phyloP scores from a whole-genome alignment of 2,113 vertebrate genomes.

The Syngnathus typhle region DNA sequence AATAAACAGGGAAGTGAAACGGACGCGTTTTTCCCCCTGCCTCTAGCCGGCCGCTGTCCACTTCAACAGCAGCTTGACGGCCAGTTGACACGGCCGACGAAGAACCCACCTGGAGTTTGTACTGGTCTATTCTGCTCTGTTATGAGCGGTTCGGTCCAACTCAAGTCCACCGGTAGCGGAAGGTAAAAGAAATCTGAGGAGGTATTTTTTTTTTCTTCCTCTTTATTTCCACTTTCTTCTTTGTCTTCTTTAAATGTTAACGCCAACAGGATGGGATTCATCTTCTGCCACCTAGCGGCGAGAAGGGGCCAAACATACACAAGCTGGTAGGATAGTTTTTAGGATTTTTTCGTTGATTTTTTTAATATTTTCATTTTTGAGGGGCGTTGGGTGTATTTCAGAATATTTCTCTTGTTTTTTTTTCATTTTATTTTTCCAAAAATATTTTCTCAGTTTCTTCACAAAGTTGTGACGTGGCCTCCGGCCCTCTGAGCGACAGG shows the following conservation, averaged over 20 bases:
- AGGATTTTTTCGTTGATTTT: no score
- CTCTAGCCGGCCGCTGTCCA: not conserved
- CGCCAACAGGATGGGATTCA: not conserved
- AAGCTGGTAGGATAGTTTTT: no score
- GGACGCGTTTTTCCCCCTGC: not conserved
- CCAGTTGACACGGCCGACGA: not conserved
- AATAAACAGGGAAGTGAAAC: not conserved
- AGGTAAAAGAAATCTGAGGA: not conserved
- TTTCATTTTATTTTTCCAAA: no score
- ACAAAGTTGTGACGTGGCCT: no score
- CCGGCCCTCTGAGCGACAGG: no score
- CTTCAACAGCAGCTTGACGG: not conserved
- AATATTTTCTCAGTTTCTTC: no score
- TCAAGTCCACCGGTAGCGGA: slow-evolving; percentile 50
- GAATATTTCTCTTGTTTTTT: no score
- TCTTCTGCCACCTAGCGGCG: not conserved
- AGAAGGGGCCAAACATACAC: not conserved
- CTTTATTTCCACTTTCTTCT: not conserved
- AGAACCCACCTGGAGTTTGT: not conserved
- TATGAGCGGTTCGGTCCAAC: not conserved
- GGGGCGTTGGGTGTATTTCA: no score
- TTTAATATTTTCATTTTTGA: no score
- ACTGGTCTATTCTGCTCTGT: not conserved
- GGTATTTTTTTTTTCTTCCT: not conserved
- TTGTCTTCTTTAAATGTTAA: not conserved